A percentile compares a stretch with the other conserved stretches of the same genome.
Evolutionary conservation across 1,140 invertebrate species (phyloP).

Genomic region (Palaemon carinicauda): DNA sequence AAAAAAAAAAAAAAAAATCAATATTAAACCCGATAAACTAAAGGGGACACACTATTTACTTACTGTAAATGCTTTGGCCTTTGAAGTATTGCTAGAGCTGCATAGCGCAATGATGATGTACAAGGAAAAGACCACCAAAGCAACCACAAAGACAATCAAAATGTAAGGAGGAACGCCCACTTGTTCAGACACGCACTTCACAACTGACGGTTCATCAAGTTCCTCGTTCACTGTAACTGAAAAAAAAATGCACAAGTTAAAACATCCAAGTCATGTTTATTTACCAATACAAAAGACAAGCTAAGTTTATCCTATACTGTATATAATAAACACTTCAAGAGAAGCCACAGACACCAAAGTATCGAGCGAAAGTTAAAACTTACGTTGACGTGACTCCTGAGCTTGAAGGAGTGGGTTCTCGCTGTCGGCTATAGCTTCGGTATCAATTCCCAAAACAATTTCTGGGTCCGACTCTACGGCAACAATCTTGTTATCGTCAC

Average conservation of each 20-base stretch:
- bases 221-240: background rate
- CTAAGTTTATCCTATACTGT: background rate
- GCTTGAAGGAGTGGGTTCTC: background rate
- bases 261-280: background rate
- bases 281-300: background rate
- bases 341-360: background rate
- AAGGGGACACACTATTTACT: background rate
- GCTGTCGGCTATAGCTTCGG: background rate
- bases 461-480: conserved; percentile 39
- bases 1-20: too few relatives aligned
- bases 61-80: conserved; percentile 28
- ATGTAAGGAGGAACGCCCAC: conserved; percentile 40
- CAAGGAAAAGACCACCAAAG: conserved; percentile 17
- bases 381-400: background rate
- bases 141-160: conserved; percentile 20
- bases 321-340: background rate
- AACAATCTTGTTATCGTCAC: conserved; percentile 36
- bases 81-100: conserved; percentile 4
- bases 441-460: conserved; percentile 21
- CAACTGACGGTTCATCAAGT: conserved; percentile 5
- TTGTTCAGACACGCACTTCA: conserved; percentile 22
- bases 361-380: background rate
- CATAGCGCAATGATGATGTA: conserved; percentile 43
- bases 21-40: too few relatives aligned
- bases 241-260: background rate